phyloP scores from a whole-genome alignment of 2,888 invertebrate species.

The Xanthorhoe spadicearia region DNA sequence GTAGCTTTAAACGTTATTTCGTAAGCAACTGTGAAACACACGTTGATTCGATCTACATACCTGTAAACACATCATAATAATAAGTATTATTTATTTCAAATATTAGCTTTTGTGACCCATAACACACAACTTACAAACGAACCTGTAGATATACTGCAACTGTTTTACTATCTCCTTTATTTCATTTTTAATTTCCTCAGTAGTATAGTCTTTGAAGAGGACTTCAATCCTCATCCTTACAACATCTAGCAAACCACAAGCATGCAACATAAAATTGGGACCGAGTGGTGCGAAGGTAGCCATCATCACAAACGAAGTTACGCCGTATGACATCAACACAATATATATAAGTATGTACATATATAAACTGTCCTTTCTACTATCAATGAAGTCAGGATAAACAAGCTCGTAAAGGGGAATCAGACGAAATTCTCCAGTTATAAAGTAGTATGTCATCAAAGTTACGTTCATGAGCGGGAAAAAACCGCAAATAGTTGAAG shows the following conservation, averaged over 20 bases:
- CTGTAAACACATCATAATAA: slow-evolving; percentile 21
- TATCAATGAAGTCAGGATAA: slow-evolving; percentile 34
- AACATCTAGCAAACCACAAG: slow-evolving; percentile 39
- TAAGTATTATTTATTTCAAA: neutral
- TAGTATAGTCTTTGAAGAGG: slow-evolving; percentile 17
- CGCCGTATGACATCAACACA: slow-evolving; percentile 6
- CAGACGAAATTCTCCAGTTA: slow-evolving; percentile 26
- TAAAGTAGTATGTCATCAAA: slow-evolving; percentile 23
- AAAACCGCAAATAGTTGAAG: neutral
- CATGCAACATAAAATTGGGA: slow-evolving; percentile 36
- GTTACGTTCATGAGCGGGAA: slow-evolving; percentile 22
- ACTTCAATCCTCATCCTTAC: slow-evolving; percentile 17
- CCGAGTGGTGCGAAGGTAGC: slow-evolving; percentile 31
- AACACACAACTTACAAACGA: slow-evolving; percentile 8
- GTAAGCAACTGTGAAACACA: slow-evolving; percentile 34
- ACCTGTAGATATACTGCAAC: slow-evolving; percentile 36
- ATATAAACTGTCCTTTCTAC: slow-evolving; percentile 19
- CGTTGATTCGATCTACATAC: slow-evolving; percentile 34
- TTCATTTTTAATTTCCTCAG: slow-evolving; percentile 11
- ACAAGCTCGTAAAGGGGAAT: slow-evolving; percentile 31
- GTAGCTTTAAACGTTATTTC: slow-evolving; percentile 38
- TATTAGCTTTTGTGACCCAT: slow-evolving; percentile 3
- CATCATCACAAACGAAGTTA: slow-evolving; percentile 8
- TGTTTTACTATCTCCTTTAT: slow-evolving; percentile 28
- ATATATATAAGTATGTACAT: slow-evolving; percentile 20